A percentile compares a stretch with the other conserved stretches of the same genome.
Evolutionary conservation across 2,113 vertebrate species (phyloP).

Genomic region (Thalassarche chlororhynchos): DNA sequence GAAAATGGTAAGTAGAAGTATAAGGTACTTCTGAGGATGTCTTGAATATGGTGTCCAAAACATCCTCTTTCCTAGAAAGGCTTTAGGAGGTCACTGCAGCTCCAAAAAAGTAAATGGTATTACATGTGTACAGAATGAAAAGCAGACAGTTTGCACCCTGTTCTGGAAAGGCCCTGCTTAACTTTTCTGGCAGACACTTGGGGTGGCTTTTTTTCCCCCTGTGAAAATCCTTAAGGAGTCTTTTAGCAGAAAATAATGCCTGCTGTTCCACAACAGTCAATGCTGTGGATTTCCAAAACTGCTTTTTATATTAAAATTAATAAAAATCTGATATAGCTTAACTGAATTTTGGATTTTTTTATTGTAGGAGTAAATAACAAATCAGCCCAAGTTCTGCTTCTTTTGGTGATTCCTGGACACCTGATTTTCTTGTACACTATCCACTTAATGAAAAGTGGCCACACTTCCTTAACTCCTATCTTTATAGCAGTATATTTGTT

Average conservation of each 20-base stretch:
- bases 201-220: background rate
- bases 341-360: background rate
- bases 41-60: background rate
- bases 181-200: background rate
- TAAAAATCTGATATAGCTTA: background rate
- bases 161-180: background rate
- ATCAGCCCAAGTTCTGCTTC: constrained; percentile 93
- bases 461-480: constrained; percentile 91
- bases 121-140: background rate
- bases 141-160: background rate
- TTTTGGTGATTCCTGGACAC: constrained; percentile 91
- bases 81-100: background rate
- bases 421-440: constrained; percentile 96
- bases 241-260: background rate
- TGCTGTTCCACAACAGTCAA: background rate
- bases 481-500: constrained; percentile 90
- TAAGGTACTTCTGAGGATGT: background rate
- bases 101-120: background rate
- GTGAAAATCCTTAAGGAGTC: background rate
- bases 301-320: background rate
- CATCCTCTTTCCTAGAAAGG: background rate
- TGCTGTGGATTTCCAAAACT: background rate
- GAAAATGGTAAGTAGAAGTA: background rate
- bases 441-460: constrained; percentile 95
- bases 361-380: constrained; percentile 91